phyloP scores from a whole-genome alignment of 2,888 invertebrate genomes.

The Agrotis segetum region DNA sequence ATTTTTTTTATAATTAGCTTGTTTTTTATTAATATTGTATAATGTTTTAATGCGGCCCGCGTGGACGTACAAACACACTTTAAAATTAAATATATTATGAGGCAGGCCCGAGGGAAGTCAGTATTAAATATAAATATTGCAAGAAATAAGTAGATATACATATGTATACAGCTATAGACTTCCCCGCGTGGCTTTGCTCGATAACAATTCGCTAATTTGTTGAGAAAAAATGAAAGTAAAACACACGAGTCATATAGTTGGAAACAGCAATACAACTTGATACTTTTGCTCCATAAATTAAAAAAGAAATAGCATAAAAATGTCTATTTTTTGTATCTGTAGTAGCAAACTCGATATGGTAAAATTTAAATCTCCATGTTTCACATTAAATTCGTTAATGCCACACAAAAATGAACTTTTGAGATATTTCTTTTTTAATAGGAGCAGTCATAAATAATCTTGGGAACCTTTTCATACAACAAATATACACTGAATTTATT shows the following conservation, averaged over 20 bases:
- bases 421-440: too few species aligned
- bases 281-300: neutral
- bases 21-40: conserved; percentile 73
- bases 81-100: conserved; percentile 34
- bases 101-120: conserved; percentile 37
- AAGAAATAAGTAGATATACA: conserved; percentile 53
- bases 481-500: conserved; percentile 6
- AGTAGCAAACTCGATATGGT: too few species aligned
- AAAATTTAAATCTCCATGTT: too few species aligned
- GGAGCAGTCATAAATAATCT: neutral
- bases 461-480: neutral
- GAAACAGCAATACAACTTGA: conserved; percentile 17
- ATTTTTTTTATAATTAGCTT: conserved; percentile 78
- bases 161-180: conserved; percentile 47
- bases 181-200: conserved; percentile 47
- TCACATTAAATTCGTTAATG: too few species aligned
- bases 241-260: conserved; percentile 38
- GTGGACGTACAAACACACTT: conserved; percentile 68
- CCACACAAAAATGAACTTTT: too few species aligned
- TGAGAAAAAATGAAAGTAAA: conserved; percentile 43
- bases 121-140: conserved; percentile 57
- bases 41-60: conserved; percentile 67
- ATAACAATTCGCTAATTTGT: conserved; percentile 59
- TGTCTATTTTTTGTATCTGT: too few species aligned
- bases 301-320: too few species aligned